Conservation (phyloP, 2,113 vertebrate species). For the Ploceus nigricollis region DNA sequence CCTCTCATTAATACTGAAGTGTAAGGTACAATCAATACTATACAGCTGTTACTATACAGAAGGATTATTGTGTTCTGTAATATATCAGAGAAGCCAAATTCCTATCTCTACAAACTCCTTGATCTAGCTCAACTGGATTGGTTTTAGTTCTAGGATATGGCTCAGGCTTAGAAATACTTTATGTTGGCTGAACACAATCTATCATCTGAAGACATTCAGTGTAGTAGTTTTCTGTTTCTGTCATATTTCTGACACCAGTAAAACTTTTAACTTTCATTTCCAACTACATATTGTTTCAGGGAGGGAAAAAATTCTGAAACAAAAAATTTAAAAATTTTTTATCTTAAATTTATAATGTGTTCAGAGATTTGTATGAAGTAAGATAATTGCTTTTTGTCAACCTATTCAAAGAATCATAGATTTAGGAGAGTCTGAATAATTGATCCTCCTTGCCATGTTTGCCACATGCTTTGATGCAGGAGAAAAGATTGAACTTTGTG, state of each 20-base stretch:
- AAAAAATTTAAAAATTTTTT: rapidly evolving
- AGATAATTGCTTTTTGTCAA: neutral
- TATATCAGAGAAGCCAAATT: neutral
- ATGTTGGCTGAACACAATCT: neutral
- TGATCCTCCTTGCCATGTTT: neutral
- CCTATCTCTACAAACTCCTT: neutral
- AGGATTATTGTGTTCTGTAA: neutral
- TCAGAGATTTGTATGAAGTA: neutral
- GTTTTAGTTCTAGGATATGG: neutral
- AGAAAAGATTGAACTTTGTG: neutral
- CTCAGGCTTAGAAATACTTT: neutral
- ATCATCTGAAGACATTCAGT: neutral
- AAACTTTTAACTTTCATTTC: neutral
- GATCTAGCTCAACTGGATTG: neutral
- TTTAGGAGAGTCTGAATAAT: neutral
- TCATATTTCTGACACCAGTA: neutral
- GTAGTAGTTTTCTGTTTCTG: neutral
- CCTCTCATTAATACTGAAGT: neutral
- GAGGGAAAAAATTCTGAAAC: neutral
- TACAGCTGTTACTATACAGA: neutral
- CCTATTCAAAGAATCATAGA: neutral
- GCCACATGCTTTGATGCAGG: neutral
- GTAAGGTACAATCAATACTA: neutral
- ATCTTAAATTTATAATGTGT: neutral
- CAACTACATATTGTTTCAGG: neutral